A percentile compares a stretch with the other conserved stretches of the same genome.
phyloP scores from a whole-genome alignment of 1,140 invertebrate genomes.

The Gryllus bimaculatus region DNA sequence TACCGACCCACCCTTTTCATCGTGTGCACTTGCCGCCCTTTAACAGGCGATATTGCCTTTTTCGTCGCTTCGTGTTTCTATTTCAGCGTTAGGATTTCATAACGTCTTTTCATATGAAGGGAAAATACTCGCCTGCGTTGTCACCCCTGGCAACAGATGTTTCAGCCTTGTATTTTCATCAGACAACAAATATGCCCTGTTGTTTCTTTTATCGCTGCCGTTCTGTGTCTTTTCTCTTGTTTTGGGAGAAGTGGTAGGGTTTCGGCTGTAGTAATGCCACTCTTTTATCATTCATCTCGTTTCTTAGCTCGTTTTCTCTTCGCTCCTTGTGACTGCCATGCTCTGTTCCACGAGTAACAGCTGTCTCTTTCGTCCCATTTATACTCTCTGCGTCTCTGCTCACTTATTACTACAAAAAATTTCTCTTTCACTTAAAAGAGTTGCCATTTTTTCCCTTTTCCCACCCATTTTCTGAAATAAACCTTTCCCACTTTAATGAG shows the following conservation, averaged over 20 bases:
- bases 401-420: background rate
- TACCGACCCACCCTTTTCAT: too few species aligned
- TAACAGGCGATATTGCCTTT: too few species aligned
- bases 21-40: too few species aligned
- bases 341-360: background rate
- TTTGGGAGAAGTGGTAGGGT: background rate
- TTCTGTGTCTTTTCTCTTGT: background rate
- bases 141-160: background rate
- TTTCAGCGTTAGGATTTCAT: background rate
- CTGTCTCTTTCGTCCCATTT: background rate
- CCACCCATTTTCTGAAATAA: background rate
- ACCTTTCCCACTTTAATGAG: background rate
- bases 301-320: background rate
- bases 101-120: background rate
- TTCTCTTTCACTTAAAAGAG: background rate
- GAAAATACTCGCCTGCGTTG: background rate
- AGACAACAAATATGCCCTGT: background rate
- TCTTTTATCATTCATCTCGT: background rate
- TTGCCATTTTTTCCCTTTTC: background rate
- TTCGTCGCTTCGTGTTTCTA: background rate
- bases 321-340: background rate
- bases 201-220: background rate
- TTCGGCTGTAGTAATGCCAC: background rate
- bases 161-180: background rate
- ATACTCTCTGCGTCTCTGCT: background rate